A percentile compares a stretch with the other conserved stretches of the same genome.
Evolutionary conservation across 2,797 vertebrate genomes (phyloP).

Genomic region (Bucorvus abyssinicus): DNA sequence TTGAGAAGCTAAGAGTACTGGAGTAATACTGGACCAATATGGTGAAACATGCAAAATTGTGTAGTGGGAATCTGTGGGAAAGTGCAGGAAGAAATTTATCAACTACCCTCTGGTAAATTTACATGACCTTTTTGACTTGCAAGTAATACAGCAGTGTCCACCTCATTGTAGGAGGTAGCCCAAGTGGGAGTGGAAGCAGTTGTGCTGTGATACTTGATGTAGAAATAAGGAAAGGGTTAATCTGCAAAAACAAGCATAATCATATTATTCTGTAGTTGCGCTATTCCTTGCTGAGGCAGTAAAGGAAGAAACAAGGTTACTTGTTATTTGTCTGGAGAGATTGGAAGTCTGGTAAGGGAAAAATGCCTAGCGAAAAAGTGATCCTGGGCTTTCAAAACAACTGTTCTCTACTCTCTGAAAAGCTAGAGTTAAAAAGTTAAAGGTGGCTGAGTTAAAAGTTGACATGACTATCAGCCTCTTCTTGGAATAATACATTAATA

Average conservation of each 20-base stretch:
- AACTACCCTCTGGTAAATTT: neutral
- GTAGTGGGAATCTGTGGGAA: neutral
- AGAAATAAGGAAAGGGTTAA: neutral
- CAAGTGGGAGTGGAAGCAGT: neutral
- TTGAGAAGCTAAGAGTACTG: neutral
- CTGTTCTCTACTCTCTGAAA: neutral
- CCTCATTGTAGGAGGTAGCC: rapidly evolving
- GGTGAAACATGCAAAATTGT: neutral
- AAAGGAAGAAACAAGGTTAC: neutral
- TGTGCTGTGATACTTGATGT: neutral
- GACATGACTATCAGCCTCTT: neutral
- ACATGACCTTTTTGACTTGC: neutral
- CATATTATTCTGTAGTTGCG: neutral
- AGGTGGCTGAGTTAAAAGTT: neutral
- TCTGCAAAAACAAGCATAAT: neutral
- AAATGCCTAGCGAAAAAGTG: neutral
- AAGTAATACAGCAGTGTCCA: neutral
- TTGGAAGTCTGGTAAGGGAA: neutral
- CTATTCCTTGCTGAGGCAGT: neutral
- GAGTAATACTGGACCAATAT: neutral
- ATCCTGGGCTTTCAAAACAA: neutral
- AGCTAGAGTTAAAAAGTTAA: neutral
- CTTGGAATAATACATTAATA: neutral
- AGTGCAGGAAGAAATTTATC: neutral
- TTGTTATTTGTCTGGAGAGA: neutral